A percentile compares a stretch with the other conserved stretches of the same genome.
Evolutionary conservation across 2,888 invertebrate genomes (phyloP).

Genomic region (Brenthis ino): DNA sequence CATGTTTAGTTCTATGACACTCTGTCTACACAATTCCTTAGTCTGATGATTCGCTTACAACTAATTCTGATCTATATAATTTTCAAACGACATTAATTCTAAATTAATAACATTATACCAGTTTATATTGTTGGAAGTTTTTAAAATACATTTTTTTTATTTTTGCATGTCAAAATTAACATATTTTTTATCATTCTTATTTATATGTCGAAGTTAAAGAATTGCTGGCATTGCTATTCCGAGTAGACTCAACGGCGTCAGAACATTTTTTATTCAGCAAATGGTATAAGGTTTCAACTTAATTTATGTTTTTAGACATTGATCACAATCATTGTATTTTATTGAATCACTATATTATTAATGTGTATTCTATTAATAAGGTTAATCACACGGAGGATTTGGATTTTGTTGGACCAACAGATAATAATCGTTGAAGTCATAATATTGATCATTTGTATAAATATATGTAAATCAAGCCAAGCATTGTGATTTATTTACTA

Average conservation of each 20-base stretch:
- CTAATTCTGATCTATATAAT: too few species aligned
- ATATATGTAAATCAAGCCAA: not conserved
- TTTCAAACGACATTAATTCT: too few species aligned
- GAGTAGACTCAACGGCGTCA: constrained; percentile 55
- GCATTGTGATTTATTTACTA: constrained; percentile 12
- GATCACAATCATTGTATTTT: constrained; percentile 17
- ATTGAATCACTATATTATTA: constrained; percentile 21
- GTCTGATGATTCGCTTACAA: too few species aligned
- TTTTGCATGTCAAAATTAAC: constrained; percentile 18
- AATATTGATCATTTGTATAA: constrained; percentile 4
- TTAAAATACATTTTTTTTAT: too few species aligned
- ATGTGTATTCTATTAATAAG: constrained; percentile 27
- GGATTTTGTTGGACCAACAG: not conserved
- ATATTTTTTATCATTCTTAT: constrained; percentile 51
- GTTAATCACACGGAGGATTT: constrained; percentile 28
- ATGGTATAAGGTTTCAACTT: constrained; percentile 19
- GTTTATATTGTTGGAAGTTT: too few species aligned
- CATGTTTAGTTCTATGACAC: too few species aligned
- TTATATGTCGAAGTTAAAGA: constrained; percentile 47
- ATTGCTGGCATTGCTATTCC: constrained; percentile 45
- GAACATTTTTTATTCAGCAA: constrained; percentile 26
- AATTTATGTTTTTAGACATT: constrained; percentile 23
- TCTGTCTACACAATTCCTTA: too few species aligned
- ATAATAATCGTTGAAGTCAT: constrained; percentile 12
- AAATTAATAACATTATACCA: too few species aligned